Evolutionary conservation across 2,797 vertebrate genomes (phyloP).

Genomic region (Arnoldichthys spilopterus): DNA sequence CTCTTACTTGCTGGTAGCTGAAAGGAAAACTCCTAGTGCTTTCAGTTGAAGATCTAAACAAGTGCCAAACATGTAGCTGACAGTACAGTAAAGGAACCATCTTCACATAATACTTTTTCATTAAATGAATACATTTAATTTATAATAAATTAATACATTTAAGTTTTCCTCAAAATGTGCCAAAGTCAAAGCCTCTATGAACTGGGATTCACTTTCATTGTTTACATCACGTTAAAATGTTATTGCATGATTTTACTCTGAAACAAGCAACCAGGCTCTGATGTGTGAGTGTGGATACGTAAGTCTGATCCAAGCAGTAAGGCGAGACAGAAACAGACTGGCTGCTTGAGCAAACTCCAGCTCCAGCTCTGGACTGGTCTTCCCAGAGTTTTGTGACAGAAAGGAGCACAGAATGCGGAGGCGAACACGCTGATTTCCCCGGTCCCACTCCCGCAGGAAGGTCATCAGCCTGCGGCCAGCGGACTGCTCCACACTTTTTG

Average conservation of each 20-base stretch:
- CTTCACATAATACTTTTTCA: neutral
- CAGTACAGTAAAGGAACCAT: constrained; percentile 70
- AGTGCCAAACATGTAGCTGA: constrained; percentile 82
- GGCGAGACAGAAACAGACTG: constrained; percentile 84
- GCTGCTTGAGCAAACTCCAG: constrained; percentile 81
- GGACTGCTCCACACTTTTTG: constrained; percentile 73
- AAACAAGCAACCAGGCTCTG: no score
- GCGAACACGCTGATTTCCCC: constrained; percentile 65
- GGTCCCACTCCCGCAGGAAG: constrained; percentile 86
- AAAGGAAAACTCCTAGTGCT: constrained; percentile 83
- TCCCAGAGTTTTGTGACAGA: constrained; percentile 75
- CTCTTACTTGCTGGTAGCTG: constrained; percentile 82
- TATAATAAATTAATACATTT: no score
- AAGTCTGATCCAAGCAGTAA: constrained; percentile 84
- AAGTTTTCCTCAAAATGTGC: no score
- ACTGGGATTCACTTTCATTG: no score
- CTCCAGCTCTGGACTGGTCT: constrained; percentile 83
- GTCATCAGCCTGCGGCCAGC: constrained; percentile 73
- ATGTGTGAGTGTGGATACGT: constrained; percentile 75
- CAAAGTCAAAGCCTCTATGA: no score
- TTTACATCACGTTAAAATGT: no score
- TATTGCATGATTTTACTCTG: neutral
- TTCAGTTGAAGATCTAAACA: constrained; percentile 80
- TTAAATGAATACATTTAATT: neutral
- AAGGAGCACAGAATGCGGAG: constrained; percentile 79